Base-by-base conservation (phyloP, 64 coral and sea anemone species). In the Dendronephthya gigantea region DNA sequence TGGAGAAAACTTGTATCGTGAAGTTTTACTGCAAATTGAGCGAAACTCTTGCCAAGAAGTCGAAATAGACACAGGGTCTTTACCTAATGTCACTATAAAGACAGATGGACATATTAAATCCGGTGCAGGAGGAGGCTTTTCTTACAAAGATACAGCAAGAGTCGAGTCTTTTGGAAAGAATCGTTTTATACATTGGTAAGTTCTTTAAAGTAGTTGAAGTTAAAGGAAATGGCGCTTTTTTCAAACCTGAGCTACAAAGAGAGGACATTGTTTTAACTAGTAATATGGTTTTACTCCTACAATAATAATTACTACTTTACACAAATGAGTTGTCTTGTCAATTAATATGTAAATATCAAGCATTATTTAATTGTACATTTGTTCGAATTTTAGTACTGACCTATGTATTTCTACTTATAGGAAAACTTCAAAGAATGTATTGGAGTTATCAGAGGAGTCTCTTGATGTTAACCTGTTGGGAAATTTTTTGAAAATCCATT, bases 141-240 rank as follows among this genome's bases (percentile, higher is more conserved):
- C 88, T 10, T 98, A 93, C 65, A 88, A 81, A 52, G 92, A 85
- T 7, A 88, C 87, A 29, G 79, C 87, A 12, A 91, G 82, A 65
- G 40, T 90, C 34, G 87, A 98, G 19, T 90, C 89, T 0, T 49
- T 89, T 23, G 91, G 87, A 32, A 84, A 85, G 37, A 98, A 98
- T 55, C 85, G 95, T 29, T 98, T 93, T 49, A 98, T 98, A 32
- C 89, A 91, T 52, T 98, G 95, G 95, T 98, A 70, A 36, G 91
- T 85, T 29, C n/a, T 36, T 31, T 10, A 2, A 45, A 11, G 4
- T 45, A 11, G 41, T 45, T 45, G 41, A 6, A 11, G 4, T 45
- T 45, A 45, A 6, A 45, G 4, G 4, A 45, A 45, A n/a, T n/a
- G n/a, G n/a, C n/a, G n/a, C n/a, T n/a, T n/a, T n/a, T n/a, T n/a